phyloP scores from a whole-genome alignment of 2,888 invertebrate genomes.

The Cybosia mesomella region DNA sequence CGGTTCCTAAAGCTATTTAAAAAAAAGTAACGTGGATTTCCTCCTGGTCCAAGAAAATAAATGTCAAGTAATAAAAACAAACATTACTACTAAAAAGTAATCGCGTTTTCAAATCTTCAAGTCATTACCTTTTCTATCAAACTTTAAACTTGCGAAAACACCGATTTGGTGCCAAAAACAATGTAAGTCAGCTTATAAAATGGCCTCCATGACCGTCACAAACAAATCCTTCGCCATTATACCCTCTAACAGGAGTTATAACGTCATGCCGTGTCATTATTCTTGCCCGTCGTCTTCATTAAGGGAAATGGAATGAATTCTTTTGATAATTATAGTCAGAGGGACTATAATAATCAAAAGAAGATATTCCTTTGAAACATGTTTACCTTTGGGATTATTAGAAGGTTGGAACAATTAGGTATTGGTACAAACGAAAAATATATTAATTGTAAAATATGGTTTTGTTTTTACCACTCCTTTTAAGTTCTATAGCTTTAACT shows the following conservation, averaged over 20 bases:
- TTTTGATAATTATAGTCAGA: constrained; percentile 32
- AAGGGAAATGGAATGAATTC: constrained; percentile 49
- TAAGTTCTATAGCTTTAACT: too few species aligned
- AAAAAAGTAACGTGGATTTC: too few species aligned
- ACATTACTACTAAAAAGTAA: neutral
- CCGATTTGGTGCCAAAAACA: constrained; percentile 25
- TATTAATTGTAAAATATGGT: neutral
- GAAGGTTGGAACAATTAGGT: too few species aligned
- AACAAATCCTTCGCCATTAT: constrained; percentile 24
- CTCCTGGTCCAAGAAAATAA: neutral
- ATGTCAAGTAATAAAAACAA: neutral
- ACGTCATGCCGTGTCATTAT: constrained; percentile 43
- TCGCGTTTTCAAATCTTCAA: neutral
- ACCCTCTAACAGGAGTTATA: constrained; percentile 45
- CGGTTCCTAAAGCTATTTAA: too few species aligned
- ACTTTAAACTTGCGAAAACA: constrained; percentile 29
- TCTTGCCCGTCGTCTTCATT: constrained; percentile 55
- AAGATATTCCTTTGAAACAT: constrained; percentile 10
- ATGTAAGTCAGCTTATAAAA: constrained; percentile 29
- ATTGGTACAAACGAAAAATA: neutral
- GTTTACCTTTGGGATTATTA: neutral
- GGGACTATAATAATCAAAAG: too few species aligned
- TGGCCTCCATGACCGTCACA: constrained; percentile 12
- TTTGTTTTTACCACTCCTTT: neutral
- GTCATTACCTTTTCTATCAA: constrained; percentile 6